Conservation (phyloP, 2,797 vertebrate species). For the Micrastur ruficollis region DNA sequence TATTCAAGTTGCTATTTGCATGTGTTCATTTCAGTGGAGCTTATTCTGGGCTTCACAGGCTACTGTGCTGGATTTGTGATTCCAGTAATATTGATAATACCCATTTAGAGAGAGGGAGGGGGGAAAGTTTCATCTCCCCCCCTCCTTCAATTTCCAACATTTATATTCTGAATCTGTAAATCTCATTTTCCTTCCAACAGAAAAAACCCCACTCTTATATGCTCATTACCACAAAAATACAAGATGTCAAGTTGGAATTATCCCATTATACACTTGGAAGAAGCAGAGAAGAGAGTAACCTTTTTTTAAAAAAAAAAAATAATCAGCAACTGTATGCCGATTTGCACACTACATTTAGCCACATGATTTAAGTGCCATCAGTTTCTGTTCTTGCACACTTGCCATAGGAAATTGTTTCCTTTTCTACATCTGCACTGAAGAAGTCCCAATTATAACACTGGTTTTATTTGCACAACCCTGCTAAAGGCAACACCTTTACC, state of each 20-base stretch:
- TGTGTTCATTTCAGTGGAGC: neutral
- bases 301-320: neutral
- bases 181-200: neutral
- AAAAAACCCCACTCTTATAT: neutral
- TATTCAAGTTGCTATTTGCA: neutral
- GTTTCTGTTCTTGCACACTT: neutral
- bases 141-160: neutral
- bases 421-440: neutral
- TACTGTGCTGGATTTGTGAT: neutral
- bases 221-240: neutral
- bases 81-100: neutral
- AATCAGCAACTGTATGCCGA: neutral
- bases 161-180: neutral
- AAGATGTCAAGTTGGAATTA: neutral
- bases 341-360: neutral
- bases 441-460: neutral
- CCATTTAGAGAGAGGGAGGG: neutral
- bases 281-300: neutral
- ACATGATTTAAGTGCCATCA: neutral
- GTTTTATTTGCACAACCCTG: neutral
- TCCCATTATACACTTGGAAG: neutral
- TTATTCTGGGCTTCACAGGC: neutral
- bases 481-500: neutral
- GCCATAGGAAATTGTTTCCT: neutral
- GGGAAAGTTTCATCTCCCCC: neutral